Base-by-base conservation (phyloP, 2,113 vertebrate species). In the Ceyx margarethae region DNA sequence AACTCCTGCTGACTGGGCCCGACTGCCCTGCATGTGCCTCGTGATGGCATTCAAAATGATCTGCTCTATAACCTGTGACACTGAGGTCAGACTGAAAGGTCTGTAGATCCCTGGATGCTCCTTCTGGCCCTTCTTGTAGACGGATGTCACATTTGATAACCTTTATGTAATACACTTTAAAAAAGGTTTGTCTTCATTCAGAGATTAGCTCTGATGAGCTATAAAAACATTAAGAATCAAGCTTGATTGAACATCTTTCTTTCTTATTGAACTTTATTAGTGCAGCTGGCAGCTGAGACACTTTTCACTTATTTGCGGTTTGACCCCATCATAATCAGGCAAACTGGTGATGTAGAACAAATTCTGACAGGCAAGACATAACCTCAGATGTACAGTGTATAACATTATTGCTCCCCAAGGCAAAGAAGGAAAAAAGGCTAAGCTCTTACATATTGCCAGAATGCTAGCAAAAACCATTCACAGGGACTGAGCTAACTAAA, bases 291-390 rank as follows among this genome's bases (percentile, higher is more conserved):
- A 89, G 53, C 22, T 57, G 53, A 85, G 51, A 46, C 28, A 77
- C 14, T 75, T 87, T 54, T 65, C 42, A 73, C 20, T 75, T 77
- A 81, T 60, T 35, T 57, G 56, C n/a, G 25, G 26, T 71, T 83
- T 54, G 22, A 90, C 31, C 43, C 11, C 76, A 56, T 76, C 43
- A 74, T 65, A 66, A 77, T 78, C 61, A 87, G 57, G 50, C 26
- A 91, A 84, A 83, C 29, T 29, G 89, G 64, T 66, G 74, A 82
- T 78, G 68, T 75, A 79, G 43, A 81, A 90, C 31, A 91, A 91
- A 91, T 64, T 81, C 43, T 83, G 78, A 61, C 58, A 90, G 29
- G 61, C 13, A 87, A 87, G 73, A 79, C 51, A 79, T 56, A 81
- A 88, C 37, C 37, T 74, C 42, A 83, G 31, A 61, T 45, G 48